Percentiles rank a stretch among this genome's conserved stretches.
Conservation (phyloP, 2,888 invertebrate species). For the Eudasyphora cyanicolor region DNA sequence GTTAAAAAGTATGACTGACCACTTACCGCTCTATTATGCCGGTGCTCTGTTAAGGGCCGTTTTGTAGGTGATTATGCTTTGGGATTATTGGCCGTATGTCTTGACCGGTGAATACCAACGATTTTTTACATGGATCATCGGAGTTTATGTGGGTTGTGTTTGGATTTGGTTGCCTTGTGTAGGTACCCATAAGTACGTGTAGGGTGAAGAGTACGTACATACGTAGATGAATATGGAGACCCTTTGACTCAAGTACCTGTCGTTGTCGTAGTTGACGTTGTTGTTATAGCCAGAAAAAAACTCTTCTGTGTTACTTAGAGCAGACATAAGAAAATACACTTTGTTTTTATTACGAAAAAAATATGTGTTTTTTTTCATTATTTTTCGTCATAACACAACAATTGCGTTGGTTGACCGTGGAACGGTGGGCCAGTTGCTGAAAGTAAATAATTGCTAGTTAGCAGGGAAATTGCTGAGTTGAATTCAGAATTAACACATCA, state of each 20-base stretch:
- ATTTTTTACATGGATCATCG: background rate
- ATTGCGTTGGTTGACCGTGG: conserved; percentile 43
- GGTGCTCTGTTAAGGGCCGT: conserved; percentile 58
- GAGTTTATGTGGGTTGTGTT: conserved; percentile 18
- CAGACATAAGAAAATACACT: conserved; percentile 31
- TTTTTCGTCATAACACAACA: conserved; percentile 23
- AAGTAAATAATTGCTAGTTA: no score
- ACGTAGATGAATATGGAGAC: no score
- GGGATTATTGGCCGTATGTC: conserved; percentile 65
- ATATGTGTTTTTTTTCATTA: background rate
- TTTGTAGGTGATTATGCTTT: conserved; percentile 60
- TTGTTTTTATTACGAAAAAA: conserved; percentile 41
- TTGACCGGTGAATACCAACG: background rate
- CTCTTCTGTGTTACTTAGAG: conserved; percentile 45
- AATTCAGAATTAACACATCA: no score
- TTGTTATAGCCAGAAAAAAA: conserved; percentile 26
- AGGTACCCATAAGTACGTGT: conserved; percentile 49
- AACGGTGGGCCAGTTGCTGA: conserved; percentile 43
- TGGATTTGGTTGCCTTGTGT: background rate
- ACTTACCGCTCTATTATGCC: conserved; percentile 59
- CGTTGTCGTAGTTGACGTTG: conserved; percentile 53
- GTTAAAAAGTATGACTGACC: conserved; percentile 27
- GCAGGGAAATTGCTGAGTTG: no score
- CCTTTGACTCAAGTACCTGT: conserved; percentile 64
- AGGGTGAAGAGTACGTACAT: conserved; percentile 51